phyloP scores from a whole-genome alignment of 2,113 vertebrate species.

The Pseudolaguvia tuberculata region DNA sequence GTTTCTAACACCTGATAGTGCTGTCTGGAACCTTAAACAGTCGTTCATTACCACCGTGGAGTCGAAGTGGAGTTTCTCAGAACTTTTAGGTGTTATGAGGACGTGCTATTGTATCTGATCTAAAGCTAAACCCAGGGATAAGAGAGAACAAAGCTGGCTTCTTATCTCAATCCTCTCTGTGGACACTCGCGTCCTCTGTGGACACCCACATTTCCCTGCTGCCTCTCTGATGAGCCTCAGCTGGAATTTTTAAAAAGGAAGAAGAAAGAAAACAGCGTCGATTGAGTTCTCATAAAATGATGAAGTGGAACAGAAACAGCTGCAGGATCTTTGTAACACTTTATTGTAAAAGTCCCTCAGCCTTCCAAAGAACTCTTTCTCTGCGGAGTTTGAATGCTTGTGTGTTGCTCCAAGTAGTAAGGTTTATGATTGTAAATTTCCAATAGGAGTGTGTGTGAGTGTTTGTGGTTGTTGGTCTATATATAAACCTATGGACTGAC shows the following conservation, averaged over 20 bases:
- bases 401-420: no score
- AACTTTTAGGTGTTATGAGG: neutral
- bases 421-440: no score
- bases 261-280: neutral
- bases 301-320: neutral
- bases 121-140: neutral
- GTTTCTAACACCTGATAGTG: neutral
- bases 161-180: neutral
- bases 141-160: neutral
- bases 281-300: neutral
- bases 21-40: neutral
- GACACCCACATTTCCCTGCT: neutral
- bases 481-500: no score
- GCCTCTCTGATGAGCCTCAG: neutral
- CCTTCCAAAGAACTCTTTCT: no score
- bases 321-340: neutral
- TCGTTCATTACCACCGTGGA: neutral
- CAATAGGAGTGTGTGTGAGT: no score
- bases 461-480: no score
- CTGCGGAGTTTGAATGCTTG: no score
- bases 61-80: neutral
- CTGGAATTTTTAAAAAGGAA: neutral
- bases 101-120: neutral
- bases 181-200: neutral
- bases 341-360: neutral